A percentile compares a stretch with the other conserved stretches of the same genome.
These are phyloP conservation scores for Nipponia nippon DNA, from an alignment of 2,113 vertebrate species.

Conservation along the genomic window DNA sequence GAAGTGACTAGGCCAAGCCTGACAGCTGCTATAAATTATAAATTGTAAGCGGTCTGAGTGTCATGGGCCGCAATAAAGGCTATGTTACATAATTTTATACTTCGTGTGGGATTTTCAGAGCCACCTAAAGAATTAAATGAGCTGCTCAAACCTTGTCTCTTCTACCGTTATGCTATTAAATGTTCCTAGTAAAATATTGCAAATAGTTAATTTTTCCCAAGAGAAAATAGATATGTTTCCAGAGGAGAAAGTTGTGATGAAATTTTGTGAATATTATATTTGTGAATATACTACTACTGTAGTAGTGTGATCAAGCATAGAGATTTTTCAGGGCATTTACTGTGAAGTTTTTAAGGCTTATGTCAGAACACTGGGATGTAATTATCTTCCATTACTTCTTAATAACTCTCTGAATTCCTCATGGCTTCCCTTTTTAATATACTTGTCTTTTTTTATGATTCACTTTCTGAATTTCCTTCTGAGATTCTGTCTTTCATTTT, in stretches of 20 bases:
- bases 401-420: background rate
- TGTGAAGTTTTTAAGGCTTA: background rate
- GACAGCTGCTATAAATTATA: slow-evolving; percentile 40
- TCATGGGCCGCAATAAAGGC: background rate
- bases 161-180: background rate
- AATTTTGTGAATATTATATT: background rate
- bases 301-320: background rate
- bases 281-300: no score
- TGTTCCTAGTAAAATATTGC: background rate
- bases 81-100: slow-evolving; percentile 13
- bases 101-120: background rate
- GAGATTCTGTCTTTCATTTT: slow-evolving; percentile 4
- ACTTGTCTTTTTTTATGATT: background rate
- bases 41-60: slow-evolving; percentile 13
- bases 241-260: background rate
- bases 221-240: background rate
- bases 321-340: background rate
- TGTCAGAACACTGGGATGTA: background rate
- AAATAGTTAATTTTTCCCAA: background rate
- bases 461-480: background rate
- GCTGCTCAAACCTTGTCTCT: background rate
- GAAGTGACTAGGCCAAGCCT: slow-evolving; percentile 25
- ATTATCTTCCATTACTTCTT: slow-evolving; percentile 9
- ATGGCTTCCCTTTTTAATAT: slow-evolving; percentile 10
- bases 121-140: background rate